A percentile compares a stretch with the other conserved stretches of the same genome.
These are phyloP conservation scores for Temnothorax unifasciatus DNA, from an alignment of 2,888 invertebrate genomes.

Conservation along the genomic window DNA sequence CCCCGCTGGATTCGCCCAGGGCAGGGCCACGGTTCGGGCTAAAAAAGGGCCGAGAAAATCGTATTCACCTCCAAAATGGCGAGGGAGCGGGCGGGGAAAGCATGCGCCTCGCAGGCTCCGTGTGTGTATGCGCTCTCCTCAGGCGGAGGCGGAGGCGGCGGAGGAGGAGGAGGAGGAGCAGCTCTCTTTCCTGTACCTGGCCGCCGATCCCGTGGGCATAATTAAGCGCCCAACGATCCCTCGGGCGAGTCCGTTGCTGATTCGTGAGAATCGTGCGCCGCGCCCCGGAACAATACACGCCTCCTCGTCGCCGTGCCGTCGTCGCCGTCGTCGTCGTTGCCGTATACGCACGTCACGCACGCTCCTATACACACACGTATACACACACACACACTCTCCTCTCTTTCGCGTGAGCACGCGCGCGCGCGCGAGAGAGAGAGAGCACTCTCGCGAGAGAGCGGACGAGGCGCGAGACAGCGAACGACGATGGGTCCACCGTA, in stretches of 20 bases:
- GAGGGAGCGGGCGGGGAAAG: slow-evolving; percentile 80
- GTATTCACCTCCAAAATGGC: slow-evolving; percentile 86
- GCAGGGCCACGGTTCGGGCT: slow-evolving; percentile 46
- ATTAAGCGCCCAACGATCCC: slow-evolving; percentile 60
- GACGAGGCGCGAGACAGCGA: slow-evolving; percentile 60
- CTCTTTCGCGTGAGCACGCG: slow-evolving; percentile 50
- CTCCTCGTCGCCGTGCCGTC: slow-evolving; percentile 79
- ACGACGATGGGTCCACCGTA: slow-evolving; percentile 66
- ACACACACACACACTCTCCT: not conserved
- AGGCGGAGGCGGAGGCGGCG: slow-evolving; percentile 48
- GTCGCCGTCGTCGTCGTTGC: slow-evolving; percentile 16
- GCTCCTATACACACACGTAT: not conserved
- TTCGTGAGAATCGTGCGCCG: slow-evolving; percentile 67
- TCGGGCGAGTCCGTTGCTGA: slow-evolving; percentile 47
- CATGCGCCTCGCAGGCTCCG: slow-evolving; percentile 77
- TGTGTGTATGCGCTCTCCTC: slow-evolving; percentile 66
- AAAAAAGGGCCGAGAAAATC: slow-evolving; percentile 72
- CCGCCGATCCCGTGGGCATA: slow-evolving; percentile 73
- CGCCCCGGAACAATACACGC: slow-evolving; percentile 83
- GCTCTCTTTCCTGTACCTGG: slow-evolving; percentile 70
- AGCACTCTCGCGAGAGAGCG: slow-evolving; percentile 65
- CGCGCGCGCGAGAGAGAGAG: slow-evolving; percentile 64
- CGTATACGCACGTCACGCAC: slow-evolving; percentile 52
- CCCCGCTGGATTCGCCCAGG: not conserved
- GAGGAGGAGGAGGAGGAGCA: slow-evolving; percentile 30